phyloP scores from a whole-genome alignment of 2,888 invertebrate species.

The Macrophya alboannulata region DNA sequence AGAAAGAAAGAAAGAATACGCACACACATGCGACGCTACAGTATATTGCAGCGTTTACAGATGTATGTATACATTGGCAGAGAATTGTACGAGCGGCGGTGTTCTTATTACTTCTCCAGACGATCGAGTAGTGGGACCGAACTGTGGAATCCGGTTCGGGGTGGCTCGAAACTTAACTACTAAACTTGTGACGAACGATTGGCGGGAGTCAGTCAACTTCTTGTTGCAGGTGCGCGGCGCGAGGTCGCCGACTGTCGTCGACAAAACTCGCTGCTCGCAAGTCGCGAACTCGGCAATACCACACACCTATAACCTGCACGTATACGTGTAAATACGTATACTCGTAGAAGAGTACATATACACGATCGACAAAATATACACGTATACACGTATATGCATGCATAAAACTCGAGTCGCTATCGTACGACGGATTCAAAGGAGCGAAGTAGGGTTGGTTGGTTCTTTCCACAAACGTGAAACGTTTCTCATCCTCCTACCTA shows the following conservation, averaged over 20 bases:
- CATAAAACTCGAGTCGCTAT: not conserved
- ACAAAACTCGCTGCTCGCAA: not conserved
- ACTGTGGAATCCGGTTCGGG: slow-evolving; percentile 13
- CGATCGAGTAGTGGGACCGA: not conserved
- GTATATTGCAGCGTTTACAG: no score
- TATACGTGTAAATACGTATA: no score
- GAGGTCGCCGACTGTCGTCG: slow-evolving; percentile 19
- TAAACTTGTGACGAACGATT: slow-evolving; percentile 21
- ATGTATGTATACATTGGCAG: not conserved
- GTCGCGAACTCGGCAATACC: not conserved
- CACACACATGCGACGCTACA: not conserved
- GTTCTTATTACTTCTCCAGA: not conserved
- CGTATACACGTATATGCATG: not conserved
- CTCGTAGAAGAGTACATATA: no score
- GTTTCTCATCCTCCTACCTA: not conserved
- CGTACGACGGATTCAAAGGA: not conserved
- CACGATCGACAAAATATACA: no score
- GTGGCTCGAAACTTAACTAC: not conserved
- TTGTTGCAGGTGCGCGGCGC: slow-evolving; percentile 25
- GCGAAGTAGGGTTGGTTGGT: not conserved
- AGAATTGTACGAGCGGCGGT: not conserved
- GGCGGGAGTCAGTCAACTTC: slow-evolving; percentile 40
- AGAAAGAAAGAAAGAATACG: not conserved
- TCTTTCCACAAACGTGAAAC: not conserved
- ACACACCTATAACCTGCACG: not conserved